phyloP scores from a whole-genome alignment of 2,797 vertebrate species.

The Rhadinocentrus ornatus region DNA sequence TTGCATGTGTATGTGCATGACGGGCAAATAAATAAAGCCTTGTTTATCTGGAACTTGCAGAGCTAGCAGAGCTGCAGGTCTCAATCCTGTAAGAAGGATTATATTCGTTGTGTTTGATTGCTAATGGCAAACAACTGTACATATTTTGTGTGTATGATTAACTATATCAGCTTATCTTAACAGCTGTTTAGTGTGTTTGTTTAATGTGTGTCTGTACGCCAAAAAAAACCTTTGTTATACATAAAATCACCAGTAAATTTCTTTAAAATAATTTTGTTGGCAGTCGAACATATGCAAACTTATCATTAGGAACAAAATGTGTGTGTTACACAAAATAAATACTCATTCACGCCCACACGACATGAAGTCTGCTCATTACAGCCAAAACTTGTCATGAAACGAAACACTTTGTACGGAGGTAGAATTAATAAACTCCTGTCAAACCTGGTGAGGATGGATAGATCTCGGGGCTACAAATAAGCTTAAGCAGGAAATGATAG shows the following conservation, averaged over 20 bases:
- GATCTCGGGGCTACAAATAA: slow-evolving; percentile 54
- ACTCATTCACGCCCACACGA: slow-evolving; percentile 35
- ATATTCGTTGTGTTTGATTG: slow-evolving; percentile 28
- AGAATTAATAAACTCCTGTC: slow-evolving; percentile 75
- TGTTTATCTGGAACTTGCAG: slow-evolving; percentile 45
- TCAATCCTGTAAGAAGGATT: slow-evolving; percentile 58
- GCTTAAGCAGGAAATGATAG: slow-evolving; percentile 44
- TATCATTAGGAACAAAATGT: background rate
- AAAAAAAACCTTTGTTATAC: background rate
- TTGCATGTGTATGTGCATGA: slow-evolving; percentile 27
- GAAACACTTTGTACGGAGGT: slow-evolving; percentile 48
- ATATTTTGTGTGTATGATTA: slow-evolving; percentile 20
- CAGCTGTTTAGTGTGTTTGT: background rate
- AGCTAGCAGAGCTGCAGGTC: slow-evolving; percentile 36
- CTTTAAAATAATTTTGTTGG: background rate
- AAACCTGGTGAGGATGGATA: slow-evolving; percentile 57
- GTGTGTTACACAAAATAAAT: background rate
- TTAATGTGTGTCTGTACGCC: background rate
- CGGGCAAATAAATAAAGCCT: slow-evolving; percentile 46
- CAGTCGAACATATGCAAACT: no score
- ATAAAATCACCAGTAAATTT: background rate
- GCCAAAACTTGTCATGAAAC: slow-evolving; percentile 46
- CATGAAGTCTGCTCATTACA: slow-evolving; percentile 26
- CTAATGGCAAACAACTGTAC: slow-evolving; percentile 43
- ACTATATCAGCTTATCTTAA: slow-evolving; percentile 20